Conservation (phyloP, 2,888 invertebrate species). For the Nomada goodeniana region DNA sequence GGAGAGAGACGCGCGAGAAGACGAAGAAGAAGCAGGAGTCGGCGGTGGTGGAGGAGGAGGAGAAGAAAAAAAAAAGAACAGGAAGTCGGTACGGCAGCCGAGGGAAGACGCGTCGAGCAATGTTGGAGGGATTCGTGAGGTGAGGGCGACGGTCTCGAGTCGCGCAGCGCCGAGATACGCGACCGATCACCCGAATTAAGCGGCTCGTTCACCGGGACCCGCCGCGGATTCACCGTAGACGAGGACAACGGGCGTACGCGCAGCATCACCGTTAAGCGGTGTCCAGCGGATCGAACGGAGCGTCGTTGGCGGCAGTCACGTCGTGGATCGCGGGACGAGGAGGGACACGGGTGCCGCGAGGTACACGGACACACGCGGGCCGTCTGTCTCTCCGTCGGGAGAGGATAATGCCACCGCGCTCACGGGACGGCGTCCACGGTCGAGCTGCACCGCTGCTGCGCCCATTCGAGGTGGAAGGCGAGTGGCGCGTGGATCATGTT, state of each 20-base stretch:
- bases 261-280: constrained; percentile 53
- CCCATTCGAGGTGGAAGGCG: constrained; percentile 36
- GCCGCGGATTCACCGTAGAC: constrained; percentile 30
- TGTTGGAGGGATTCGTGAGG: constrained; percentile 70
- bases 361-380: too few species aligned
- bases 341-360: constrained; percentile 4
- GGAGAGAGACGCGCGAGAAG: neutral
- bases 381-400: constrained; percentile 1
- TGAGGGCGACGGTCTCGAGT: constrained; percentile 64
- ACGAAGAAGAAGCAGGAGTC: neutral
- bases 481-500: constrained; percentile 48
- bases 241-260: constrained; percentile 27
- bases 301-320: too few species aligned
- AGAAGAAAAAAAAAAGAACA: constrained; percentile 34
- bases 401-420: constrained; percentile 25
- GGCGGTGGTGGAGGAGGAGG: too few species aligned
- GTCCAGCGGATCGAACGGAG: neutral
- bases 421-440: constrained; percentile 24
- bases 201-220: constrained; percentile 20
- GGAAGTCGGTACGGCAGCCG: constrained; percentile 49
- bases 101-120: constrained; percentile 59
- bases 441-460: constrained; percentile 36
- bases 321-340: neutral
- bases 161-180: constrained; percentile 53
- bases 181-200: constrained; percentile 33